These are phyloP conservation scores for Polia nebulosa DNA, from an alignment of 2,888 invertebrate species.

Conservation along the genomic window DNA sequence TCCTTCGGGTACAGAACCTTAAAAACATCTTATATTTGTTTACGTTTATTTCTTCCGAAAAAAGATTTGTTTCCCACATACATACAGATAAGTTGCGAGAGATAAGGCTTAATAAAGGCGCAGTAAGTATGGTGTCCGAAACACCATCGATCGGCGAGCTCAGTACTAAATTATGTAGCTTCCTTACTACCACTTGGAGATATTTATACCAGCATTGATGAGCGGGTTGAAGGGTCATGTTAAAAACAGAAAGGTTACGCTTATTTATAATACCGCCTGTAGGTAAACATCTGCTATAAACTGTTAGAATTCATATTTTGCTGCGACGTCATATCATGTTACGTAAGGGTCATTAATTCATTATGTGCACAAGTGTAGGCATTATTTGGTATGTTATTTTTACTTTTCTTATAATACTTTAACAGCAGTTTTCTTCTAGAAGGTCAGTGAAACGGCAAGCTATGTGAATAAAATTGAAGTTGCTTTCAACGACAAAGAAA, in stretches of 20 bases:
- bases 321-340: conserved; percentile 27
- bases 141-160: conserved; percentile 79
- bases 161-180: conserved; percentile 83
- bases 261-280: conserved; percentile 68
- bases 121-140: conserved; percentile 65
- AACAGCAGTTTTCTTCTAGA: conserved; percentile 33
- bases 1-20: no score
- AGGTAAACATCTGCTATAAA: conserved; percentile 43
- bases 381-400: conserved; percentile 39
- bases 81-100: conserved; percentile 12
- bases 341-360: conserved; percentile 35
- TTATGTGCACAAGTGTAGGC: conserved; percentile 27
- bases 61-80: background rate
- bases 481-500: conserved; percentile 20
- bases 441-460: conserved; percentile 33
- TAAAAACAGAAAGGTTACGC: conserved; percentile 76
- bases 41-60: conserved; percentile 1
- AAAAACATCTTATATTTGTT: conserved; percentile 16
- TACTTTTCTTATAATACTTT: conserved; percentile 33
- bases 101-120: conserved; percentile 39
- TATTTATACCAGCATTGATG: conserved; percentile 80
- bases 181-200: conserved; percentile 74
- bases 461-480: conserved; percentile 32
- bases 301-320: conserved; percentile 36
- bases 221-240: conserved; percentile 72